phyloP scores from a whole-genome alignment of 2,888 invertebrate genomes.

The Drosophila villosipedis region DNA sequence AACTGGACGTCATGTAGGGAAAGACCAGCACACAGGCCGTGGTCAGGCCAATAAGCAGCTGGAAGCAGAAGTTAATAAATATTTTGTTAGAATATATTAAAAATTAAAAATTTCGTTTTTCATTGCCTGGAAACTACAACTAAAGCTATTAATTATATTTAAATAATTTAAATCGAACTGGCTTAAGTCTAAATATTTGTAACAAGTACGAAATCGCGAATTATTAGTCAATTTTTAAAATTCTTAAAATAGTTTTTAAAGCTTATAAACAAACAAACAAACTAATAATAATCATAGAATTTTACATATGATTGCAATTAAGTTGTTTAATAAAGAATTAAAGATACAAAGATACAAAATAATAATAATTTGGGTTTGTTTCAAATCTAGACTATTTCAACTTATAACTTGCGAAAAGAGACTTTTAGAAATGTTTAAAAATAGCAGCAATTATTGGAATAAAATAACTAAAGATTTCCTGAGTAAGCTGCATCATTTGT shows the following conservation, averaged over 20 bases:
- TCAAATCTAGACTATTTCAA: background rate
- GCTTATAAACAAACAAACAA: too few relatives aligned
- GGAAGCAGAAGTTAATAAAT: constrained; percentile 31
- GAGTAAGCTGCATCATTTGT: background rate
- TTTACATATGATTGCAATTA: background rate
- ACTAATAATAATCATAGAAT: background rate
- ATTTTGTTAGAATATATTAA: background rate
- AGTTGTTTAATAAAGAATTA: background rate
- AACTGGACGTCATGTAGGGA: constrained; percentile 87
- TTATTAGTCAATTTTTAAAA: background rate
- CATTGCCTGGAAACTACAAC: background rate
- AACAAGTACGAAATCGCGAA: background rate
- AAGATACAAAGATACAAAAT: background rate
- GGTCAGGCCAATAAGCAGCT: constrained; percentile 87
- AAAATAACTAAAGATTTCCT: too few relatives aligned
- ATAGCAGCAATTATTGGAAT: background rate
- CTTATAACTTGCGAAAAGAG: background rate
- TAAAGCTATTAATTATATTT: background rate
- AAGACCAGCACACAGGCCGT: constrained; percentile 88
- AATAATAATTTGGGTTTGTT: background rate
- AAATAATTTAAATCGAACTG: background rate
- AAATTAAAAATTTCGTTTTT: background rate
- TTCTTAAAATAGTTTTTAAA: too few relatives aligned
- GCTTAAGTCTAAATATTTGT: background rate
- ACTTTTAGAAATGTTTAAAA: background rate